Evolutionary conservation across 2,797 vertebrate species (phyloP), one percentile per base, ranked within the genome.

Genomic region (Ateles fusciceps): DNA sequence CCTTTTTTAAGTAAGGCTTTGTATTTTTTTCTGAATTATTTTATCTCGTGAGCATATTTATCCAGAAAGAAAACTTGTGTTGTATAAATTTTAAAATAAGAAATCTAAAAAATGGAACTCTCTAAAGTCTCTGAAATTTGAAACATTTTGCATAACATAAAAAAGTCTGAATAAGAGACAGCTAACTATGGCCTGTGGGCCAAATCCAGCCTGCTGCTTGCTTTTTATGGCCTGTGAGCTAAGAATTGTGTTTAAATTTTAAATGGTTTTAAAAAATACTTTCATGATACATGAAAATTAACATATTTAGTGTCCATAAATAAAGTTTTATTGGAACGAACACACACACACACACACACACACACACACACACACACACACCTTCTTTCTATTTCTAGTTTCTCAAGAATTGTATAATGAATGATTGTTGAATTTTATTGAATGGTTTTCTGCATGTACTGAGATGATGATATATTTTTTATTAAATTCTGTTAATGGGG

Each of bases 1-100:
- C 86, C 30, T 48, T 89, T 52, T 28, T 36, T 22, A 93, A 88
- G 48, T 96, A 85, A 61, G 39, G 13, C 79, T 84, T 93, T 91
- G 9, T 68, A 57, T 72, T 93, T 94, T 50, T 93, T 89, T 78
- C 33, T 89, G 30, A 84, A 85, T 92, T 95, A 90, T 85, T 91
- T 89, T 91, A 44, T 91, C 42, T 89, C 6, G 8, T 74, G 48
- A 91, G 9, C 86, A 14, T 86, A 90, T 89, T 91, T 97, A 85
- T 95, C 90, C 50, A 96, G 52, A 93, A 86, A 94, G 44, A 84
- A 24, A 84, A 26, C n/a, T 91, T 95, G 12, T 74, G 44, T 85
- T 30, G 46, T 50, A 28, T 86, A 97, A 71, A 28, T 85, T 98
- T 97, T 96, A 87, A 95, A 90, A 85, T 85, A 57, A 93, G 71